Percentiles rank a stretch among this genome's conserved stretches.
These are phyloP conservation scores for Agrotis clavis DNA, from an alignment of 2,888 invertebrate genomes.

Conservation along the genomic window DNA sequence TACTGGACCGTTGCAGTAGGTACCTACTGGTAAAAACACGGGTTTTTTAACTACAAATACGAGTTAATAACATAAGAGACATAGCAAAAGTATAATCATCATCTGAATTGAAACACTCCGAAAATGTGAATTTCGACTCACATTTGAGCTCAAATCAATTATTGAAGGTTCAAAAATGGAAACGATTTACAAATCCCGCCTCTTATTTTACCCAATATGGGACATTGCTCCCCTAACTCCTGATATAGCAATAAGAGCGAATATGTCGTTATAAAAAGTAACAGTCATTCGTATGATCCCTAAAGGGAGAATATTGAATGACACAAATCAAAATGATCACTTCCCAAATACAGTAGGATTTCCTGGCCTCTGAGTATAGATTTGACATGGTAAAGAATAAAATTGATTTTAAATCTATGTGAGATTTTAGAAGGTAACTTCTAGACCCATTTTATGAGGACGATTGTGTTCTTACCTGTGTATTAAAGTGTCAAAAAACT, in stretches of 20 bases:
- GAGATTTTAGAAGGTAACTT: not conserved
- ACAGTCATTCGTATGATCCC: conserved; percentile 5
- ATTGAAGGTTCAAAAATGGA: not conserved
- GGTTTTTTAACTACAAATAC: too few relatives aligned
- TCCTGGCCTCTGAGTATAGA: conserved; percentile 11
- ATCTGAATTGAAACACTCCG: too few relatives aligned
- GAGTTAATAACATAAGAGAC: too few relatives aligned
- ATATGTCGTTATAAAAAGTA: conserved; percentile 40
- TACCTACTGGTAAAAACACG: too few relatives aligned
- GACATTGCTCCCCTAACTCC: not conserved
- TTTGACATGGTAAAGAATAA: not conserved
- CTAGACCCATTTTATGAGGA: too few relatives aligned
- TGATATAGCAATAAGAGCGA: conserved; percentile 24
- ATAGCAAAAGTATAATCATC: too few relatives aligned
- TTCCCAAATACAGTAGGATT: conserved; percentile 9
- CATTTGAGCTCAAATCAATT: not conserved
- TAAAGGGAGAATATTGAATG: conserved; percentile 44
- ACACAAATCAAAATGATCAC: conserved; percentile 44
- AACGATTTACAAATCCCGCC: not conserved
- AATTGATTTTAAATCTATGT: not conserved
- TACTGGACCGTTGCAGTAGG: too few relatives aligned
- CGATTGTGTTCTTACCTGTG: too few relatives aligned
- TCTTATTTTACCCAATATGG: not conserved
- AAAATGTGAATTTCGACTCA: too few relatives aligned
- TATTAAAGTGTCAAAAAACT: too few relatives aligned